A percentile compares a stretch with the other conserved stretches of the same genome.
Conservation (phyloP, 2,113 vertebrate genomes). For the Toxostoma redivivum region DNA sequence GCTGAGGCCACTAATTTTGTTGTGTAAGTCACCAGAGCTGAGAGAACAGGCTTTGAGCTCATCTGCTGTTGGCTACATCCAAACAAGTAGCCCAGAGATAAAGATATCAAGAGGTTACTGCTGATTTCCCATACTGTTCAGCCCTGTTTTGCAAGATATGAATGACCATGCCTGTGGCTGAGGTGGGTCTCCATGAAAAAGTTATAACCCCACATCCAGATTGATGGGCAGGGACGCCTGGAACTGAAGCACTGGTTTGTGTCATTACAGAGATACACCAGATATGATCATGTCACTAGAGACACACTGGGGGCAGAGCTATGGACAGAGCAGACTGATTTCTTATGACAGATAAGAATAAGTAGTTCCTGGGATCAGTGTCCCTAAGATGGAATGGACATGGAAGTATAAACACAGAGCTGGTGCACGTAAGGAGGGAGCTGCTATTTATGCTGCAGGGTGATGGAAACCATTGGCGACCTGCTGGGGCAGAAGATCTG, state of each 20-base stretch:
- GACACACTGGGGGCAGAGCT: neutral
- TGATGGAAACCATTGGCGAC: neutral
- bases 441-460: neutral
- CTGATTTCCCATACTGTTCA: neutral
- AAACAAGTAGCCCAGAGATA: neutral
- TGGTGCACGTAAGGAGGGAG: fast-evolving
- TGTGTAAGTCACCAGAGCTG: neutral
- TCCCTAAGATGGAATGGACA: neutral
- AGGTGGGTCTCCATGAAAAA: neutral
- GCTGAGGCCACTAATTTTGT: neutral
- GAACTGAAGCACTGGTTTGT: neutral
- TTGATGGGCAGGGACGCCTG: neutral
- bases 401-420: neutral
- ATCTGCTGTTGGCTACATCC: neutral
- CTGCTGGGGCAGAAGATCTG: neutral
- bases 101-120: neutral
- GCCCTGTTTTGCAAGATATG: neutral
- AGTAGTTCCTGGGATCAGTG: neutral
- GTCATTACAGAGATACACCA: neutral
- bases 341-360: neutral
- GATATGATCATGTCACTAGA: neutral
- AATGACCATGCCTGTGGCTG: neutral
- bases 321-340: neutral
- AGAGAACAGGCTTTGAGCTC: neutral
- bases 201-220: neutral